Evolutionary conservation across 1,140 invertebrate species (phyloP).

Genomic region (Drosophila seguyi): DNA sequence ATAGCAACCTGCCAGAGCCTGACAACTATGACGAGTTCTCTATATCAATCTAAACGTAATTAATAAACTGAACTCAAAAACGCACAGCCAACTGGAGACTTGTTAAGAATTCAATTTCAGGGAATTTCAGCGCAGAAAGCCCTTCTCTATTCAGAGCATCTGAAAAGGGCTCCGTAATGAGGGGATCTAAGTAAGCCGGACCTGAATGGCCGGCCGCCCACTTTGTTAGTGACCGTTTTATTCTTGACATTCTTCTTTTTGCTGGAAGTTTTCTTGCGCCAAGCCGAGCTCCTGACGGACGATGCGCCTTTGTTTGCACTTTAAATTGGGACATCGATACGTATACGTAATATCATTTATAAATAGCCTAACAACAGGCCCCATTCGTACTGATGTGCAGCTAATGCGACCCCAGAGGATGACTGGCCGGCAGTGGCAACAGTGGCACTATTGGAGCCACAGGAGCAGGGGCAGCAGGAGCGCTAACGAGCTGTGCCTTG

Average conservation of each 20-base stretch:
- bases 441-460: neutral
- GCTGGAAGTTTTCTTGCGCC: neutral
- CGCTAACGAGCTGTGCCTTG: conserved; percentile 81
- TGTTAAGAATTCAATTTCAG: conserved; percentile 4
- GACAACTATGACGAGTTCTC: neutral
- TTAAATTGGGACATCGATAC: conserved; percentile 66
- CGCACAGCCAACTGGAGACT: neutral
- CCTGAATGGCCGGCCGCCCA: conserved; percentile 12
- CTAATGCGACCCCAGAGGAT: conserved; percentile 79
- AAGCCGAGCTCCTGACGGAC: conserved; percentile 17
- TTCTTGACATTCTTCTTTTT: conserved; percentile 18
- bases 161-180: conserved; percentile 24
- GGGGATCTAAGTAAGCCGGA: conserved; percentile 8
- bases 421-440: conserved; percentile 44
- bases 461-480: conserved; percentile 29
- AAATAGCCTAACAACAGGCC: conserved; percentile 75
- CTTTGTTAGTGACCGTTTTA: conserved; percentile 8
- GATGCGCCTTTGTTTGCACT: conserved; percentile 58
- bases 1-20: neutral
- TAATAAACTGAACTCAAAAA: conserved; percentile 15
- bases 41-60: neutral
- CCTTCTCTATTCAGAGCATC: neutral
- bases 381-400: conserved; percentile 72
- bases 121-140: neutral
- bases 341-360: conserved; percentile 80